Percentiles rank a stretch among this genome's conserved stretches.
Evolutionary conservation across 2,797 vertebrate genomes (phyloP).

Genomic region (Simalia tracyae): DNA sequence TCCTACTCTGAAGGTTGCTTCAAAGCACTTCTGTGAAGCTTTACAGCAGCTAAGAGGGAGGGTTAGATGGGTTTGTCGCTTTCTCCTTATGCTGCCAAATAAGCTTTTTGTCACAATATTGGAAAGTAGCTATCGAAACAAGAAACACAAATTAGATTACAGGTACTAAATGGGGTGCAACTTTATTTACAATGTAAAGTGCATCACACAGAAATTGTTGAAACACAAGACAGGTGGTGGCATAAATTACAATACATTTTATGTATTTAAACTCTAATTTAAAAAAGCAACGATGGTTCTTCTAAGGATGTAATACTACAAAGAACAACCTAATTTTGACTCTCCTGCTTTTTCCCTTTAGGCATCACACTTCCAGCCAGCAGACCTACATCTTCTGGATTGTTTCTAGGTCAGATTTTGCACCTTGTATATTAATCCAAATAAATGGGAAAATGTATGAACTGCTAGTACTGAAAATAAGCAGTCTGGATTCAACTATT

Average conservation of each 20-base stretch:
- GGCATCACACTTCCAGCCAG: constrained; percentile 52
- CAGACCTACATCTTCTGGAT: neutral
- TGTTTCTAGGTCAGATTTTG: neutral
- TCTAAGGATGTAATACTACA: constrained; percentile 34
- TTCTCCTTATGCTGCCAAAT: neutral
- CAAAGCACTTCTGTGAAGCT: neutral
- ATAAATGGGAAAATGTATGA: constrained; percentile 18
- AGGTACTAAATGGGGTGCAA: constrained; percentile 54
- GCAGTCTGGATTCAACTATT: neutral
- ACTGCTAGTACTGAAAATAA: constrained; percentile 19
- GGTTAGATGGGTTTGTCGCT: neutral
- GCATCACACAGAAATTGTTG: constrained; percentile 49
- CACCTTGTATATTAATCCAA: constrained; percentile 17
- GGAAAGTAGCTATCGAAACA: neutral
- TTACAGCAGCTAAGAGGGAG: neutral
- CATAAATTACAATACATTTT: constrained; percentile 57
- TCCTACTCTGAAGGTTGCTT: neutral
- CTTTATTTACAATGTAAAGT: constrained; percentile 71
- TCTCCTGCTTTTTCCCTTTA: constrained; percentile 56
- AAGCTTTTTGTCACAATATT: neutral
- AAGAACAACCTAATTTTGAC: constrained; percentile 55
- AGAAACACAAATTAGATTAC: constrained; percentile 17
- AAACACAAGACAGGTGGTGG: constrained; percentile 53
- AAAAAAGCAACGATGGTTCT: neutral
- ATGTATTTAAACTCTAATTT: constrained; percentile 2